These are phyloP conservation scores for Macquaria australasica DNA, from an alignment of 2,113 vertebrate species.

Conservation along the genomic window DNA sequence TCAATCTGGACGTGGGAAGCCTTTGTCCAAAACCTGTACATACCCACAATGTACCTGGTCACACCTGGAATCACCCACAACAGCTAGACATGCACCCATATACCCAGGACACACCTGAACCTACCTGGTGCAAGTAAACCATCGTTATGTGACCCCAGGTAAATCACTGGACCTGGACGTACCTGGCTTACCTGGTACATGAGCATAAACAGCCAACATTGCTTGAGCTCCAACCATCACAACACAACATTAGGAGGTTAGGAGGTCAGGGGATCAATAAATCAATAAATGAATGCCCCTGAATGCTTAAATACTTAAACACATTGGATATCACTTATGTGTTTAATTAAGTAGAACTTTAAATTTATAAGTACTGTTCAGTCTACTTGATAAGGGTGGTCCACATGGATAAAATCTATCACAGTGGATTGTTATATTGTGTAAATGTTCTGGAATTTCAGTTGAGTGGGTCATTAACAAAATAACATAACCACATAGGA, in stretches of 20 bases:
- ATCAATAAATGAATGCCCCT: too few relatives aligned
- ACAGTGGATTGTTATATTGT: too few relatives aligned
- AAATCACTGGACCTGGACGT: conserved; percentile 7
- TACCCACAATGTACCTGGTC: background rate
- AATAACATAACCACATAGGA: too few relatives aligned
- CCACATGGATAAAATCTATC: background rate
- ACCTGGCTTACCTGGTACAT: background rate
- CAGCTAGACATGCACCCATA: background rate
- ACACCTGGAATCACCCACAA: background rate
- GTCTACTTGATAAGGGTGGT: too few relatives aligned
- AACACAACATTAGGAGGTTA: background rate
- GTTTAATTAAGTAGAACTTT: background rate
- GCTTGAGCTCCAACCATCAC: background rate
- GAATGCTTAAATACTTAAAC: too few relatives aligned
- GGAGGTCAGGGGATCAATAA: background rate
- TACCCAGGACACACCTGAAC: background rate
- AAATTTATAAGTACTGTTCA: background rate
- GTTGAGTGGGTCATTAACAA: too few relatives aligned
- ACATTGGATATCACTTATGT: background rate
- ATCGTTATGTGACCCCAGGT: conserved; percentile 19
- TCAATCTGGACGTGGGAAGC: background rate
- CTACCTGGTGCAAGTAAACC: too few relatives aligned
- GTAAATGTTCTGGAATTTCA: too few relatives aligned
- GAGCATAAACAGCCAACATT: background rate
- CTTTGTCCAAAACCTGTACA: background rate